Evolutionary conservation across 2,113 vertebrate species (phyloP).

Genomic region (Notarius quadriscutis): DNA sequence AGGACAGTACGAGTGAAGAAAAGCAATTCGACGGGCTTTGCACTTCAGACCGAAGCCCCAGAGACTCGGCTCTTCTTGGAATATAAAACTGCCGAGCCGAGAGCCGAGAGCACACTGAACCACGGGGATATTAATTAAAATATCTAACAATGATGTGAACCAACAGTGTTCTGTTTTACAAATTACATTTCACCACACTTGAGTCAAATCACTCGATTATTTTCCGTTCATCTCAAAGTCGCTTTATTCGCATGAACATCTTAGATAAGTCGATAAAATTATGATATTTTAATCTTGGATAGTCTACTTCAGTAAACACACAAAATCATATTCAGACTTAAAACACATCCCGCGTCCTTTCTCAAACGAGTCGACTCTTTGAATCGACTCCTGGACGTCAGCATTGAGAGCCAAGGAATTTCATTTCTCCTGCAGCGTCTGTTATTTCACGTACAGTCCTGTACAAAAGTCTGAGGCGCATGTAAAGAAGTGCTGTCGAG

Average conservation of each 20-base stretch:
- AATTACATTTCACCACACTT: neutral
- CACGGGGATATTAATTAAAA: neutral
- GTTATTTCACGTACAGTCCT: no score
- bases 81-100: slow-evolving; percentile 3
- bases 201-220: neutral
- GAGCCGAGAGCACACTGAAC: neutral
- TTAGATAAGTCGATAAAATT: neutral
- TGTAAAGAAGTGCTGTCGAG: no score
- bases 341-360: neutral
- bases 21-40: slow-evolving; percentile 69
- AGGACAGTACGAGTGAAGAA: slow-evolving; percentile 75
- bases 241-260: neutral
- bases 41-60: slow-evolving; percentile 9
- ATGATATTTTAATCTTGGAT: neutral
- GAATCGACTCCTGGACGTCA: neutral
- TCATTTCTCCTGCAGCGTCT: neutral
- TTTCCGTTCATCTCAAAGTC: neutral
- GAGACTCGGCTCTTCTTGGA: neutral
- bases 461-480: no score
- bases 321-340: neutral
- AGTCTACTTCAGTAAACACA: neutral
- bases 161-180: neutral
- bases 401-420: neutral
- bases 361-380: neutral
- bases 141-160: neutral